These are phyloP conservation scores for Hiodon alosoides DNA, from an alignment of 2,113 vertebrate species.

Conservation along the genomic window DNA sequence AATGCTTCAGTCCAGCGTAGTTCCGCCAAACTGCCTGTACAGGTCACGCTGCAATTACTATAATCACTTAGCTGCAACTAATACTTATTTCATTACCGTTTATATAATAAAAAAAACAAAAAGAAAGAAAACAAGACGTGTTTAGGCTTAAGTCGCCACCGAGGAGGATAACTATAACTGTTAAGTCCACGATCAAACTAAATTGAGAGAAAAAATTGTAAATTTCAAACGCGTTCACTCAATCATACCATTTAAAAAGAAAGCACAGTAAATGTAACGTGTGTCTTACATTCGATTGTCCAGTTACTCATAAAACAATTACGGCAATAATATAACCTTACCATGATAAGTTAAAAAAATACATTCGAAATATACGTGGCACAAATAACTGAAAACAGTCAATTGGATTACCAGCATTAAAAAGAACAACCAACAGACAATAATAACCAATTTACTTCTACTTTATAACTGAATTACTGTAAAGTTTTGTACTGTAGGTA, in stretches of 20 bases:
- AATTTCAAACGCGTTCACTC: background rate
- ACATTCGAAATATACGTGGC: background rate
- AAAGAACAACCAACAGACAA: background rate
- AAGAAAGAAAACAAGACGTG: slow-evolving; percentile 6
- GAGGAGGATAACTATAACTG: slow-evolving; percentile 13
- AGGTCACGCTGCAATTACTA: slow-evolving; percentile 54
- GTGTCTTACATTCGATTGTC: background rate
- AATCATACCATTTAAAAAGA: background rate
- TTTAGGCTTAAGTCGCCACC: slow-evolving; percentile 4
- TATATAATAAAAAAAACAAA: slow-evolving; percentile 13
- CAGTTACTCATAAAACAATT: too few relatives aligned
- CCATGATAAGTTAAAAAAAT: background rate
- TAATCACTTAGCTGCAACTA: slow-evolving; percentile 57
- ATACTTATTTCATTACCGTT: slow-evolving; percentile 57
- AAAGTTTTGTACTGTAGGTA: background rate
- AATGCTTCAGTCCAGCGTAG: slow-evolving; percentile 35
- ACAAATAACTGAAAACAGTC: background rate
- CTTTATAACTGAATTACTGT: background rate
- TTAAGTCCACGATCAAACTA: slow-evolving; percentile 2
- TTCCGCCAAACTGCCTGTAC: slow-evolving; percentile 12
- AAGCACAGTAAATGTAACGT: background rate
- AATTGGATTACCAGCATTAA: background rate
- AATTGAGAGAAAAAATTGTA: background rate
- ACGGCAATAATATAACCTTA: background rate
- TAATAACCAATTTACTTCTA: background rate